These are phyloP conservation scores for Homarus gammarus DNA, from an alignment of 2,888 invertebrate species.

Conservation along the genomic window DNA sequence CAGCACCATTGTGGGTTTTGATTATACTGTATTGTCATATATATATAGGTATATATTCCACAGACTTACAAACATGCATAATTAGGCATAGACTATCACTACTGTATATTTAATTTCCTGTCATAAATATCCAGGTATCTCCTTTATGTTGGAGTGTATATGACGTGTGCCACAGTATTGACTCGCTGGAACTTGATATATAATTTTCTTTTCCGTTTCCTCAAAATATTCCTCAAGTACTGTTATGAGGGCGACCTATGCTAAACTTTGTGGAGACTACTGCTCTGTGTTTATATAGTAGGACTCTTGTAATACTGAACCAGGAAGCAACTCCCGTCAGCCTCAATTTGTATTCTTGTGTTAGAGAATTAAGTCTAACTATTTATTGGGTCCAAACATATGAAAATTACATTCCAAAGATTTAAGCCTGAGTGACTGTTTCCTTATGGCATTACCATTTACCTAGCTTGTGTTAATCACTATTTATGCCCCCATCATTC, in stretches of 20 bases:
- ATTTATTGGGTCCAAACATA: not conserved
- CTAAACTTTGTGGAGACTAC: too few species aligned
- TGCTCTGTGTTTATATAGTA: too few species aligned
- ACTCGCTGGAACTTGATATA: not conserved
- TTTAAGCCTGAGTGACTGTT: not conserved
- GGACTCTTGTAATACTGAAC: not conserved
- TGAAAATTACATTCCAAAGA: slow-evolving; percentile 5
- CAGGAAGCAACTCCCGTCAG: not conserved
- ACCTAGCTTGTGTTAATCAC: not conserved
- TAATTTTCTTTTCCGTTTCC: too few species aligned
- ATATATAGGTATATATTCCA: too few species aligned
- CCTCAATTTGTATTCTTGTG: not conserved
- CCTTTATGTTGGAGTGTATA: not conserved
- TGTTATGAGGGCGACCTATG: not conserved
- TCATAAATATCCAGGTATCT: too few species aligned
- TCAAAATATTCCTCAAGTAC: too few species aligned
- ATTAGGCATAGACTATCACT: too few species aligned
- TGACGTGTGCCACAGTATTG: not conserved
- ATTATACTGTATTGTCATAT: too few species aligned
- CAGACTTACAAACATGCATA: too few species aligned
- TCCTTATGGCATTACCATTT: not conserved
- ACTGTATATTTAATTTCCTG: too few species aligned
- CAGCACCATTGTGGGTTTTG: too few species aligned
- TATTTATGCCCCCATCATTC: not conserved
- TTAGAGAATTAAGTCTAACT: not conserved